phyloP scores from a whole-genome alignment of 2,113 vertebrate species.

The Scolopax mira region DNA sequence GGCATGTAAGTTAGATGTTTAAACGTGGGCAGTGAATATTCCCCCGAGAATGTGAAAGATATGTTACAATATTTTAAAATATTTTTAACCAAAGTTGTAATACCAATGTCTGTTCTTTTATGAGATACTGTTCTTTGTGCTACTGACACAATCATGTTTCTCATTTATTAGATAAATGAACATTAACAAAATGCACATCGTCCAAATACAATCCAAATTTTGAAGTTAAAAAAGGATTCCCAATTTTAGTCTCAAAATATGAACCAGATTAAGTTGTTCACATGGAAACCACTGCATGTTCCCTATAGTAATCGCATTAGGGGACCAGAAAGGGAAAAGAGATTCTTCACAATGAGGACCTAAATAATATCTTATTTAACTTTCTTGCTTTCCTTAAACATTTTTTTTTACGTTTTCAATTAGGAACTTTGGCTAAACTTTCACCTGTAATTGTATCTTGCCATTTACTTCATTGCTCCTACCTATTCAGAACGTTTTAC shows the following conservation, averaged over 20 bases:
- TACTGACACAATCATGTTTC: slow-evolving; percentile 1
- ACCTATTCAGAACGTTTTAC: background rate
- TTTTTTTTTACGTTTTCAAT: background rate
- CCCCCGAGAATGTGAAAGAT: background rate
- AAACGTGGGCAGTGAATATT: background rate
- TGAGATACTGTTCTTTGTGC: background rate
- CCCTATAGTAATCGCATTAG: background rate
- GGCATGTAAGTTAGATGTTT: slow-evolving; percentile 24
- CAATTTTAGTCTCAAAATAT: background rate
- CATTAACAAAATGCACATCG: background rate
- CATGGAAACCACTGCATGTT: slow-evolving; percentile 36
- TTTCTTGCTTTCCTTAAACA: background rate
- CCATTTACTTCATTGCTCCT: background rate
- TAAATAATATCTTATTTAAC: background rate
- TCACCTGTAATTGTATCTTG: background rate
- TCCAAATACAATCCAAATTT: background rate
- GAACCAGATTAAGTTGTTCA: slow-evolving; percentile 37
- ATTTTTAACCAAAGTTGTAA: background rate
- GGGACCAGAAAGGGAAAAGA: slow-evolving; percentile 4
- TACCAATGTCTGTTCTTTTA: background rate
- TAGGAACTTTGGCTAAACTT: background rate
- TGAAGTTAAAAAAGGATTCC: slow-evolving; percentile 32
- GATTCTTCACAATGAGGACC: background rate
- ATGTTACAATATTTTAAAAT: slow-evolving; percentile 15
- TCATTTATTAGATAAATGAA: slow-evolving; percentile 43